Evolutionary conservation across 1,140 invertebrate genomes (phyloP).

Genomic region (Conopomorpha cramerella): DNA sequence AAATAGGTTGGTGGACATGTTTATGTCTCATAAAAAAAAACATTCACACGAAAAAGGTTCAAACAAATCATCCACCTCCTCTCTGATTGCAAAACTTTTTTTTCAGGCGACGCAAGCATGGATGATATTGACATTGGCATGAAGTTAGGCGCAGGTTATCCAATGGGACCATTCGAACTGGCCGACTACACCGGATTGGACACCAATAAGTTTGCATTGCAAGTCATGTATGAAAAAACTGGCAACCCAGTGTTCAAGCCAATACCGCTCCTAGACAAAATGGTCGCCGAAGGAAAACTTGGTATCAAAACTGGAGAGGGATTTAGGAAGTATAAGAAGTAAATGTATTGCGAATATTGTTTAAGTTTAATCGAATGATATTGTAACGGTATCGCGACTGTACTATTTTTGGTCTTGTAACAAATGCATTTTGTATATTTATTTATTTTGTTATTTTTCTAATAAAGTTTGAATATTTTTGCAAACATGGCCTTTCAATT

Average conservation of each 20-base stretch:
- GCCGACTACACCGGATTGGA: conserved; percentile 81
- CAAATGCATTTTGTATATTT: no score
- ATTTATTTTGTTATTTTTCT: no score
- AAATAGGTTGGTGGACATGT: no score
- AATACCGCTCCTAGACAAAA: conserved; percentile 65
- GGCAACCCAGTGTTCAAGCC: conserved; percentile 73
- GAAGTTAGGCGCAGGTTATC: conserved; percentile 82
- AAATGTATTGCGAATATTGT: not conserved
- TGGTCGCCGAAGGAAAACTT: conserved; percentile 77
- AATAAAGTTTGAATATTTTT: no score
- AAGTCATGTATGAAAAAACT: conserved; percentile 74
- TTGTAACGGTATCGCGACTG: no score
- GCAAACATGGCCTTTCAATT: no score
- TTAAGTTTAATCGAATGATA: no score
- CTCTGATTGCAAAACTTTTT: conserved; percentile 5
- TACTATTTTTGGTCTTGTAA: no score
- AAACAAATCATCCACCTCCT: no score
- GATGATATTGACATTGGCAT: conserved; percentile 80
- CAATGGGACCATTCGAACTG: conserved; percentile 84
- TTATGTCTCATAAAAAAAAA: no score
- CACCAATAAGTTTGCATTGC: conserved; percentile 63
- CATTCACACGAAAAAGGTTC: not conserved
- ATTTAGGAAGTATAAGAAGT: conserved; percentile 73
- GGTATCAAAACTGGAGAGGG: conserved; percentile 83
- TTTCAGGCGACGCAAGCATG: conserved; percentile 66